Conservation (phyloP, 2,797 vertebrate species). For the Salmo trutta region DNA sequence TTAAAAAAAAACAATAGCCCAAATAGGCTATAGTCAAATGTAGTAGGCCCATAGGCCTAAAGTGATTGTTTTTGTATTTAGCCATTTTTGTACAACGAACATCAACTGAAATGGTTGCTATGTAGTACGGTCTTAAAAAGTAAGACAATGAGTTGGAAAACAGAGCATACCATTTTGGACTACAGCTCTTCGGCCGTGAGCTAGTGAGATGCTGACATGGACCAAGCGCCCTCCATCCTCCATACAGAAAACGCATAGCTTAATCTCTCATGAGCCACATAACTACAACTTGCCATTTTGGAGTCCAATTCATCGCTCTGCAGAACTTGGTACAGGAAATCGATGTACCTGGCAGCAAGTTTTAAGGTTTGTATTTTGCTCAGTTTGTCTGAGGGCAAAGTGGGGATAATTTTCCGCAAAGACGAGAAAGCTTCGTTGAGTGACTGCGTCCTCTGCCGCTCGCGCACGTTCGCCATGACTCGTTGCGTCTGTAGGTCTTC, state of each 20-base stretch:
- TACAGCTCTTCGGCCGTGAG: constrained; percentile 57
- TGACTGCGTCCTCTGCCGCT: constrained; percentile 96
- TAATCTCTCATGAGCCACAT: constrained; percentile 96
- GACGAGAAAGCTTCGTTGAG: constrained; percentile 95
- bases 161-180: constrained; percentile 68
- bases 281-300: constrained; percentile 98
- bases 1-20: not conserved
- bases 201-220: constrained; percentile 98
- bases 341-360: constrained; percentile 96
- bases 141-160: constrained; percentile 35
- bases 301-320: constrained; percentile 98
- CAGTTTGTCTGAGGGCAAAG: constrained; percentile 95
- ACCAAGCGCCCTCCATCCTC: constrained; percentile 99
- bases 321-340: constrained; percentile 97
- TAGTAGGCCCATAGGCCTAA: not conserved
- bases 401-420: constrained; percentile 96
- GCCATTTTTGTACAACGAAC: not conserved
- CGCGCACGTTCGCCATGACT: constrained; percentile 97
- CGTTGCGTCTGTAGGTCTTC: constrained; percentile 96
- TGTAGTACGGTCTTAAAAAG: constrained; percentile 3
- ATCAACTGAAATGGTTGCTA: not conserved
- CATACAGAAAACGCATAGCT: constrained; percentile 99
- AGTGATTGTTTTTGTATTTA: not conserved
- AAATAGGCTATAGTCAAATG: not conserved
- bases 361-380: constrained; percentile 99